These are phyloP conservation scores for Bufo gargarizans DNA, from an alignment of 2,113 vertebrate species.

Conservation along the genomic window DNA sequence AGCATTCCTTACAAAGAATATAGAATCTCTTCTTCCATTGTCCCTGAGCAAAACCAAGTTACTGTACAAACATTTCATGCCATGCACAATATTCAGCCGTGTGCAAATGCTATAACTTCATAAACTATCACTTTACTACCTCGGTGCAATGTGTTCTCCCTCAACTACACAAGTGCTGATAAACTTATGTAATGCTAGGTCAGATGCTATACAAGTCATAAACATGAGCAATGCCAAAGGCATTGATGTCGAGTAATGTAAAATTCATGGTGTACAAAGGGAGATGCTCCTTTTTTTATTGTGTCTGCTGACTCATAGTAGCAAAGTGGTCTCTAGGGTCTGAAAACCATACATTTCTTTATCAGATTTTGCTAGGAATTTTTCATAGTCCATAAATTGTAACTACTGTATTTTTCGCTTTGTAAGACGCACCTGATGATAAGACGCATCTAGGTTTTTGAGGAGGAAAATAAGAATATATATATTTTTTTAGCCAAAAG, in stretches of 20 bases:
- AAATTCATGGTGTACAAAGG: not conserved
- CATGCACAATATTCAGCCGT: not conserved
- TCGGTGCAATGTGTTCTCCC: not conserved
- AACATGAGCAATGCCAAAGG: not conserved
- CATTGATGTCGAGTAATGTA: not conserved
- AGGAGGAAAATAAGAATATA: too few species aligned
- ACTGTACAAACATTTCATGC: not conserved
- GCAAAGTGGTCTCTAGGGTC: not conserved
- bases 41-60: not conserved
- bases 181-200: not conserved
- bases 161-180: not conserved
- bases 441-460: too few species aligned
- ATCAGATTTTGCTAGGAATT: not conserved
- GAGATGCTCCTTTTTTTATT: not conserved
- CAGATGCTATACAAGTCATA: not conserved
- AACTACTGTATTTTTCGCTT: too few species aligned
- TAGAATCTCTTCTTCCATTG: not conserved
- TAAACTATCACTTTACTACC: conserved; percentile 11
- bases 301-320: not conserved
- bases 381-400: not conserved
- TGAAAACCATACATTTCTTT: not conserved
- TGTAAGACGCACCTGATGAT: too few species aligned
- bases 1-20: not conserved
- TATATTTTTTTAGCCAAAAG: too few species aligned
- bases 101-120: not conserved